These are phyloP conservation scores for Bolborhynchus lineola DNA, from an alignment of 2,113 vertebrate species.

Conservation along the genomic window DNA sequence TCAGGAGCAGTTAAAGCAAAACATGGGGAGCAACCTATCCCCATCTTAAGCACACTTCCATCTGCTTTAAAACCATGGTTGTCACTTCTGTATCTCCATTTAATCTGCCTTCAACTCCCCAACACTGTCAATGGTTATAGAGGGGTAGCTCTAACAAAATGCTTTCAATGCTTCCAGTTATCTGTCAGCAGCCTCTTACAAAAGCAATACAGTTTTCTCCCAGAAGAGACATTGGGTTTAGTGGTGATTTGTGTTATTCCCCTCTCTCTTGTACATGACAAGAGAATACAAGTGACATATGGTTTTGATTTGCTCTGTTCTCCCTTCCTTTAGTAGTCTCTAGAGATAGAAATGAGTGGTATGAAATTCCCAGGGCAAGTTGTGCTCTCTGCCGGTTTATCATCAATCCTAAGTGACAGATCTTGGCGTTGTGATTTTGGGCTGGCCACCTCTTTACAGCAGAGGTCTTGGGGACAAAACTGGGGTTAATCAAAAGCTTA, in stretches of 20 bases:
- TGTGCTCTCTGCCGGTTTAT: not conserved
- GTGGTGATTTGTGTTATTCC: not conserved
- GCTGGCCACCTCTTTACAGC: not conserved
- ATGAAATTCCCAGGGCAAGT: not conserved
- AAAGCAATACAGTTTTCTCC: not conserved
- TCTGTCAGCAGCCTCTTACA: conserved; percentile 33
- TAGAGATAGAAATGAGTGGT: not conserved
- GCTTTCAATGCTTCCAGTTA: not conserved
- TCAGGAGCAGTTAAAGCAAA: not conserved
- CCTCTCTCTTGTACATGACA: not conserved
- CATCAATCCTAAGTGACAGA: not conserved
- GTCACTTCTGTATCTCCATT: not conserved
- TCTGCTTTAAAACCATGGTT: not conserved
- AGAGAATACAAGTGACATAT: not conserved
- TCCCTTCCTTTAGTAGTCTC: not conserved
- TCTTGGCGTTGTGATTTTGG: not conserved
- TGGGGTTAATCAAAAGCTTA: not conserved
- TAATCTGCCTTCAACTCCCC: not conserved
- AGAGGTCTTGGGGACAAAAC: not conserved
- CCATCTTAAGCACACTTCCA: not conserved
- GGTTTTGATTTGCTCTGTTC: not conserved
- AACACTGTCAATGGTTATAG: not conserved
- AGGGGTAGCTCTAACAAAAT: not conserved
- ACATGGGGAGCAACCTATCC: not conserved
- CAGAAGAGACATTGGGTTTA: not conserved